These are phyloP conservation scores for Coregonus clupeaformis DNA, from an alignment of 2,113 vertebrate species.

Conservation along the genomic window DNA sequence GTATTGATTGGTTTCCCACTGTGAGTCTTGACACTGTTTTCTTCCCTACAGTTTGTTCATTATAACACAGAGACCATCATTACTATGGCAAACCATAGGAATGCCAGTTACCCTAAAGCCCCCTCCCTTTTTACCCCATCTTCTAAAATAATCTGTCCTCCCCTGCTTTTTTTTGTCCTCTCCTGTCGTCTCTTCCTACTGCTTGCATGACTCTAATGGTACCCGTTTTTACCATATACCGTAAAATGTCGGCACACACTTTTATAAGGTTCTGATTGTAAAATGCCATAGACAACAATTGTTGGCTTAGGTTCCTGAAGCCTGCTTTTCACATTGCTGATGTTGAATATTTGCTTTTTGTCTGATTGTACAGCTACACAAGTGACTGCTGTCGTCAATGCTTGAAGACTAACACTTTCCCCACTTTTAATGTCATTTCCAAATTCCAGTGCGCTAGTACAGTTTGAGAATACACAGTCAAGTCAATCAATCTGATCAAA, in stretches of 20 bases:
- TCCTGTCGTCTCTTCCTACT: not conserved
- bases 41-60: constrained; percentile 20
- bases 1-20: not conserved
- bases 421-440: too few species aligned
- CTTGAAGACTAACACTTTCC: not conserved
- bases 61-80: constrained; percentile 35
- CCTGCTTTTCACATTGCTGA: constrained; percentile 2
- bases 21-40: not conserved
- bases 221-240: constrained; percentile 44
- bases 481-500: not conserved
- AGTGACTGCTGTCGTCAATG: constrained; percentile 9
- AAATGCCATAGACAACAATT: constrained; percentile 26
- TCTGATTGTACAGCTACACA: constrained; percentile 2
- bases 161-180: too few species aligned
- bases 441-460: too few species aligned
- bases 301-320: constrained; percentile 32
- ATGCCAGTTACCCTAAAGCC: constrained; percentile 51
- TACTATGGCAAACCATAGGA: constrained; percentile 56
- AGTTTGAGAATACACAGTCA: not conserved
- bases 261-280: constrained; percentile 46
- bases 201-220: constrained; percentile 25
- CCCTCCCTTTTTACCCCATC: constrained; percentile 20
- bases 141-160: constrained; percentile 13
- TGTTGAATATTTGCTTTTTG: constrained; percentile 26
- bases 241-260: constrained; percentile 62